These are phyloP conservation scores for Rhyacophila evoluta DNA, from an alignment of 2,888 invertebrate species.

Conservation along the genomic window DNA sequence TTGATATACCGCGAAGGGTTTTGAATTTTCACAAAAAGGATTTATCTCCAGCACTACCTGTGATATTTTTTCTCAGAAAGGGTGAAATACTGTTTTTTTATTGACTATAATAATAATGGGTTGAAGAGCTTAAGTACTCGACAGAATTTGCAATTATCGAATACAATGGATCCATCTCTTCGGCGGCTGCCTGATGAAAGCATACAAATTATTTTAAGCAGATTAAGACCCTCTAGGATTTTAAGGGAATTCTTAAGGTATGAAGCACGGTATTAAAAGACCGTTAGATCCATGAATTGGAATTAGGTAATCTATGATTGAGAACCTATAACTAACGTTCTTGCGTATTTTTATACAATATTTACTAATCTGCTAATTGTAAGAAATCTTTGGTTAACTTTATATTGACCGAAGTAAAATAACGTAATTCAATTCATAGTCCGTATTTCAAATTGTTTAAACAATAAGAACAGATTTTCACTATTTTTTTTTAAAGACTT, in stretches of 20 bases:
- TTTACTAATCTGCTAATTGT: no score
- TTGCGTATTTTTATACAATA: no score
- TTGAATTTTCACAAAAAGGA: conserved; percentile 24
- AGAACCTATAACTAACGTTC: no score
- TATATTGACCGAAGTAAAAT: no score
- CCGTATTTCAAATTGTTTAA: no score
- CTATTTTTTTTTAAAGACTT: no score
- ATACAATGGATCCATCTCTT: not conserved
- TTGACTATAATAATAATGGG: conserved; percentile 19
- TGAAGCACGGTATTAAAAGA: not conserved
- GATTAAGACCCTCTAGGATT: not conserved
- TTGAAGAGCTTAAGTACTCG: conserved; percentile 2
- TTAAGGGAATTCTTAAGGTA: not conserved
- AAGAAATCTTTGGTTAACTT: no score
- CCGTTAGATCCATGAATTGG: not conserved
- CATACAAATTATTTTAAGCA: conserved; percentile 22
- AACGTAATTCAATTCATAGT: no score
- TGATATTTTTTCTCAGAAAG: conserved; percentile 17
- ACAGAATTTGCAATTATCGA: conserved; percentile 24
- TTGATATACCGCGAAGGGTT: conserved; percentile 1
- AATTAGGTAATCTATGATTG: not conserved
- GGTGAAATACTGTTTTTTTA: conserved; percentile 20
- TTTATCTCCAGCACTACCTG: not conserved
- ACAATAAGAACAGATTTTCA: no score
- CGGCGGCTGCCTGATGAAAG: not conserved